Evolutionary conservation across 2,797 vertebrate species (phyloP), one percentile per base, ranked within the genome.

Genomic region (Microctenopoma steveboyesi): DNA sequence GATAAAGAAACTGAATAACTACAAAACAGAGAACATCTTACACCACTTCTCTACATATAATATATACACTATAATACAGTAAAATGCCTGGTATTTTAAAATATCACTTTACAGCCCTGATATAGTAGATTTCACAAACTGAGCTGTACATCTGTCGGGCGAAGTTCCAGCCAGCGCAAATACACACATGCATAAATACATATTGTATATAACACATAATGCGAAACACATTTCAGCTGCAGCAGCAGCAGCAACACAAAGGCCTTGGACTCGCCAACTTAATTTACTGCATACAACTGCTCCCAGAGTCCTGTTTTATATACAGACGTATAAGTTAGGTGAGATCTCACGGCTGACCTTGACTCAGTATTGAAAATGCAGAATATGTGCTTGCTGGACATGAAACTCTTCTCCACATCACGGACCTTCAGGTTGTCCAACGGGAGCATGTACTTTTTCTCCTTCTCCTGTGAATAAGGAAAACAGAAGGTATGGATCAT

Each of bases 291-390:
- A 55, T 18, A 48, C 3, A 50, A 54, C 28, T 7, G 35, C 30
- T 22, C 28, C 25, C 43, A 52, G 61, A 4, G 3, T 40, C 13
- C 35, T 47, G 25, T 39, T 74, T 66, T 27, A 53, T 78, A 58
- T 54, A 37, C 67, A 69, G 30, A 10, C 27, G 9, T 45, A 2
- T 56, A 22, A 35, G 64, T 3, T 40, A 25, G 6, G 48, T 8
- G 46, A 37, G 16, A 12, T 45, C 33, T 12, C 10, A 18, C 11
- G 7, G 57, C 91, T 83, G 83, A 91, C 88, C 94, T 93, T 49
- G 95, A 96, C 75, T 99, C 97, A 0, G 97, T 98, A 74, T 99
- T 99, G 88, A 98, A 99, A 89, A 98, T 95, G 45, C 96, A 95
- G 87, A 98, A 98, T 90, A 96, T 95, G 84, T 98, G 96, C 87